Conservation (phyloP, 2,113 vertebrate genomes). For the Muntiacus reevesi region DNA sequence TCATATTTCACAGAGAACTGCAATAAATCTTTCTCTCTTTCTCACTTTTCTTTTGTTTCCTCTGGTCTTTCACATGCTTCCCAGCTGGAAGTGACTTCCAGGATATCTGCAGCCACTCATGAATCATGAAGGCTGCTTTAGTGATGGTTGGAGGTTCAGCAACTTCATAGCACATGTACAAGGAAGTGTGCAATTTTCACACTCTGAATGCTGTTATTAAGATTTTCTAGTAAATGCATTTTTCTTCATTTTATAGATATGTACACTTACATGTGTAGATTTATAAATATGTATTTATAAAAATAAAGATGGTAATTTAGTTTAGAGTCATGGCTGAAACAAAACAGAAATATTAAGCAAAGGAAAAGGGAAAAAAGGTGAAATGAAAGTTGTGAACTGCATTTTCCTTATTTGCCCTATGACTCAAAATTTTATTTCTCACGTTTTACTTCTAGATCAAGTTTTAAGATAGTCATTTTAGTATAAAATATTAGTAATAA, state of each 20-base stretch:
- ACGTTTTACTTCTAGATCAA: neutral
- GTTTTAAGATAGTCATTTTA: neutral
- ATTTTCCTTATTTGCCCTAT: neutral
- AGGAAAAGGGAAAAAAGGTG: neutral
- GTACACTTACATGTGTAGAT: neutral
- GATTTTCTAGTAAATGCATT: neutral
- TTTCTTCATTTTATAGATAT: neutral
- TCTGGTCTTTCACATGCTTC: neutral
- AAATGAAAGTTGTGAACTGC: neutral
- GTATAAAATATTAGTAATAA: neutral
- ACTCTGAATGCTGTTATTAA: neutral
- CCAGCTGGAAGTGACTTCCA: neutral
- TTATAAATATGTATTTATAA: constrained; percentile 47
- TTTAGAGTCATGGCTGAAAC: constrained; percentile 29
- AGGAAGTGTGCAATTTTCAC: neutral
- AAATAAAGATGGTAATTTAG: constrained; percentile 55
- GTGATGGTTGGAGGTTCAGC: too few species aligned
- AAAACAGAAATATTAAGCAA: constrained; percentile 1
- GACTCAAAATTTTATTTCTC: neutral
- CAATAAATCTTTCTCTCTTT: neutral
- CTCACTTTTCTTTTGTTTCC: neutral
- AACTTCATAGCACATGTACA: neutral
- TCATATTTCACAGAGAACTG: neutral
- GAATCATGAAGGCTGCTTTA: neutral
- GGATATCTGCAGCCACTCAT: neutral